Evolutionary conservation across 1,140 invertebrate genomes (phyloP).

Genomic region (Drosophila lacteicornis): DNA sequence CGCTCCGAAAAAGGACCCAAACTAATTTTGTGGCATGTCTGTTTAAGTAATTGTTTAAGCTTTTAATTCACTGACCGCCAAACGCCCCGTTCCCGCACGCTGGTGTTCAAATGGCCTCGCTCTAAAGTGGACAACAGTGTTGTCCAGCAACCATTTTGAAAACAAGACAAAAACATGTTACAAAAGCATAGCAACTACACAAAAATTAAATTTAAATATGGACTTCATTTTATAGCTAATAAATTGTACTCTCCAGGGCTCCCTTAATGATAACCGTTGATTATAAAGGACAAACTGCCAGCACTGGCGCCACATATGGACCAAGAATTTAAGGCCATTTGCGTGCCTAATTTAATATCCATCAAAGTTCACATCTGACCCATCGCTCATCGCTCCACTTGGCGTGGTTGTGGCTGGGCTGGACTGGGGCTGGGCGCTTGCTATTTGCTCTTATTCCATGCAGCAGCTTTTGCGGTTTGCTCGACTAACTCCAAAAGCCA

Average conservation of each 20-base stretch:
- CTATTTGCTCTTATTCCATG: conserved; percentile 18
- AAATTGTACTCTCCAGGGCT: background rate
- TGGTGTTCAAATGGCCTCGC: background rate
- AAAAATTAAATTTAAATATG: too few species aligned
- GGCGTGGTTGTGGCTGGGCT: background rate
- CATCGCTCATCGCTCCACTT: conserved; percentile 31
- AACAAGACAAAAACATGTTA: background rate
- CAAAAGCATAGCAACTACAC: background rate
- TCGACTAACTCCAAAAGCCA: conserved; percentile 35
- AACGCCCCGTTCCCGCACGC: conserved; percentile 1
- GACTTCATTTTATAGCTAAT: background rate
- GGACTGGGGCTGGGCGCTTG: background rate
- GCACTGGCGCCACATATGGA: conserved; percentile 14
- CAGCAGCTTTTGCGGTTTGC: conserved; percentile 35
- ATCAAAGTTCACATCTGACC: conserved; percentile 31
- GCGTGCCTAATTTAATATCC: conserved; percentile 61
- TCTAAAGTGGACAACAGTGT: conserved; percentile 2
- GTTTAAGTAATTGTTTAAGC: conserved; percentile 78
- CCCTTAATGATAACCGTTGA: background rate
- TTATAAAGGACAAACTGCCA: background rate
- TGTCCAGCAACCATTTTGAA: background rate
- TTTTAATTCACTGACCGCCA: conserved; percentile 59
- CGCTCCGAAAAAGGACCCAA: conserved; percentile 44
- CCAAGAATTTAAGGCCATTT: conserved; percentile 31
- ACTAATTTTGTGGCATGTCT: conserved; percentile 80